Base-by-base conservation (phyloP, 2,888 invertebrate species). In the Sthenelais limicola region DNA sequence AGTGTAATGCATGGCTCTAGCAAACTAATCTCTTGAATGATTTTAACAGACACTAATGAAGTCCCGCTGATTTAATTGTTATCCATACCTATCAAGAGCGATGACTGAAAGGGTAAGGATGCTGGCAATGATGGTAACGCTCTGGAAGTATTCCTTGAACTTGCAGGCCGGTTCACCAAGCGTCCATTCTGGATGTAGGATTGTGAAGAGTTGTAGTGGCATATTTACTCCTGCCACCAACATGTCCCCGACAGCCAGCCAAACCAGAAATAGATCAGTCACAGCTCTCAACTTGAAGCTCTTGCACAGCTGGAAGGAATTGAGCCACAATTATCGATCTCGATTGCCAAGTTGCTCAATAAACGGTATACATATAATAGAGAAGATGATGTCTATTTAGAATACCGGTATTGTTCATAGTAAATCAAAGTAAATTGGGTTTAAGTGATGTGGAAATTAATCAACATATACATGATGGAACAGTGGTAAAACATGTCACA, bases 201-300 rank as follows among this genome's bases (percentile, higher is more conserved):
- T 74, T 70, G 75, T 78, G 68, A 77, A 75, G 30, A 82, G 75
- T 66, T 81, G 81, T 56, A 82, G 78, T 9, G 83, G 82, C 83
- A 83, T 82, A 70, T 82, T 82, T 24, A 82, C 24, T 7, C 28
- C 48, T n/a, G 82, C 80, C 18, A 83, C 78, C 38, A 83, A 68
- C n/a, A 82, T 51, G 71, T 84, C 83, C 33, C 82, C 82, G 56
- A 80, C 77, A 0, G 82, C 83, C 43, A 84, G 73, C 0, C 83
- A 84, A 35, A 83, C 49, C 9, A 83, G 81, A 74, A 82, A 83
- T 68, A 80, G 68, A 71, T 84, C 80, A 0, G 83, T 84, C 30
- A 81, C 81, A 3, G 81, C 78, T 51, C 79, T 74, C 51, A 77
- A 71, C 51, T 74, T 74, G 7, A 21, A 15, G 21, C 33, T 24